Base-by-base conservation (phyloP, 2,888 invertebrate species). In the Nomada ruficornis region DNA sequence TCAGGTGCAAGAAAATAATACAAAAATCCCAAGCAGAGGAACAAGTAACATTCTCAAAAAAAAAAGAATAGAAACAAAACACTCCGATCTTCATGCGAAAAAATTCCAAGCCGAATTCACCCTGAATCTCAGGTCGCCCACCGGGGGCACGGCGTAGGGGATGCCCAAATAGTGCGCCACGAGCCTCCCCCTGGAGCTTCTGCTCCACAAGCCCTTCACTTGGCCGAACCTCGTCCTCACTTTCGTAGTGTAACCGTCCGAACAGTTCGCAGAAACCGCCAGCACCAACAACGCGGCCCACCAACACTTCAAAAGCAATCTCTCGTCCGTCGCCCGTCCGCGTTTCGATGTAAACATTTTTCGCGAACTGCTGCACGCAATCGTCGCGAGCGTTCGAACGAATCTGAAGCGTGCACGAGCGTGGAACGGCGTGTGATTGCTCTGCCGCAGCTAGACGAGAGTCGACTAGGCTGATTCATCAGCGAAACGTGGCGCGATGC, bases 81-180 rank as follows among this genome's bases (percentile, higher is more conserved):
- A 26, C 26, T 26, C 26, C 26, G 26, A 26, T 26, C 29, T 5
- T 7, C 29, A 29, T 7, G 0, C 7, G 7, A 36, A 36, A 36
- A 36, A 36, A 36, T 36, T 36, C 7, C 7, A 7, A 36, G 7
- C 0, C 0, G 2, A 60, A 77, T 73, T 64, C 18, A 93, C 93
- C 90, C 89, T 88, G 68, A 93, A 93, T 55, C 93, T 86, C 1
- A 92, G 84, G 4, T 85, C 68, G 1, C 88, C 91, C 0, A 90
- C 9, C 0, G 93, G 93, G 4, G 93, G 91, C 57, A 88, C 73
- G 9, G 93, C 93, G 15, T 92, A 93, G 0, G 93, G 93, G 13
- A 93, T 80, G 0, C 92, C 93, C 11, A 92, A 88, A 81, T 89
- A 93, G n/a, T 88, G 86, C 0, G 89, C 90, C 5, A 91, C 76